phyloP scores from a whole-genome alignment of 2,113 vertebrate genomes.

The Apus apus region DNA sequence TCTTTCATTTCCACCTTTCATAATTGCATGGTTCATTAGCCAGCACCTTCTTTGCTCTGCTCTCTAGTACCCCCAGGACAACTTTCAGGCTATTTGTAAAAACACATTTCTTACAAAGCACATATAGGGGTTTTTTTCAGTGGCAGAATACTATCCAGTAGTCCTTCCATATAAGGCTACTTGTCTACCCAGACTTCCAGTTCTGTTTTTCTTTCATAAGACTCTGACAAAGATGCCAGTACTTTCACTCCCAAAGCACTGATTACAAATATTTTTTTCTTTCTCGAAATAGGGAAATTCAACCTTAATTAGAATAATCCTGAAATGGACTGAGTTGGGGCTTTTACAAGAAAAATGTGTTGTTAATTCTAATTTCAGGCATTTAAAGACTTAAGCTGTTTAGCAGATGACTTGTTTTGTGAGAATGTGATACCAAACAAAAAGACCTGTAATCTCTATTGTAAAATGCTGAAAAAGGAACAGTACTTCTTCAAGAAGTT shows the following conservation, averaged over 20 bases:
- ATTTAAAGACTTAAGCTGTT: conserved; percentile 39
- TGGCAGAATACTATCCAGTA: neutral
- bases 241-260: neutral
- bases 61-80: neutral
- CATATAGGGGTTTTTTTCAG: neutral
- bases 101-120: neutral
- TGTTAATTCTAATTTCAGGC: neutral
- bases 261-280: neutral
- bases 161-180: neutral
- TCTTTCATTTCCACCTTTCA: neutral
- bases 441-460: neutral
- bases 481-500: neutral
- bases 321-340: neutral
- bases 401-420: conserved; percentile 36
- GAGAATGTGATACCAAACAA: neutral
- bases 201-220: neutral
- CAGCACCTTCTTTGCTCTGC: neutral
- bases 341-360: neutral
- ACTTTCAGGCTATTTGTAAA: neutral
- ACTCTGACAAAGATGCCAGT: neutral
- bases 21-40: neutral
- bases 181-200: neutral
- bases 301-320: neutral
- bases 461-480: neutral
- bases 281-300: neutral